These are phyloP conservation scores for Encarsia formosa DNA, from an alignment of 2,888 invertebrate species.

Conservation along the genomic window DNA sequence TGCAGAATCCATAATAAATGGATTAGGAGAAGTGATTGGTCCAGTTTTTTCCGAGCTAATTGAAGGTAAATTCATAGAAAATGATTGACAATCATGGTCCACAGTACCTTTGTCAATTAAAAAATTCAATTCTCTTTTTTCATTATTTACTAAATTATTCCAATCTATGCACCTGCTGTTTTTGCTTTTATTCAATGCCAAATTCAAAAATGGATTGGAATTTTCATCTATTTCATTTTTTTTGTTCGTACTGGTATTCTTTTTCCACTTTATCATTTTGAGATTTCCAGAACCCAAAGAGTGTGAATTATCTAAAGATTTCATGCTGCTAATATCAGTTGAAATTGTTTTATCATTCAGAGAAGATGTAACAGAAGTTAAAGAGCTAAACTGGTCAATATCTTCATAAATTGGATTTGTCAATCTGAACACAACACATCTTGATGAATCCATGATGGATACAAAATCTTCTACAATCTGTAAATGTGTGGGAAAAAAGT, in stretches of 20 bases:
- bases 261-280: constrained; percentile 7
- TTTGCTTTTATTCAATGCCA: constrained; percentile 27
- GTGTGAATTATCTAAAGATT: constrained; percentile 29
- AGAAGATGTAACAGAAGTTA: constrained; percentile 41
- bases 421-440: constrained; percentile 59
- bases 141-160: constrained; percentile 40
- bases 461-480: constrained; percentile 67
- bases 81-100: constrained; percentile 35
- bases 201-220: constrained; percentile 32
- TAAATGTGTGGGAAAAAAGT: constrained; percentile 60
- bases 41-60: constrained; percentile 42
- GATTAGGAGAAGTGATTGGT: constrained; percentile 41
- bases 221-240: constrained; percentile 31
- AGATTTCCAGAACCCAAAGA: constrained; percentile 9
- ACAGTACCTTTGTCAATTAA: constrained; percentile 37
- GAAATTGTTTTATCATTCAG: constrained; percentile 43
- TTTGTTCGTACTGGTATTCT: constrained; percentile 24
- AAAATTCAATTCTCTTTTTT: constrained; percentile 38
- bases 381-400: constrained; percentile 42
- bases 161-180: constrained; percentile 39
- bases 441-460: constrained; percentile 59
- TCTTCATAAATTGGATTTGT: constrained; percentile 47
- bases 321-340: constrained; percentile 35
- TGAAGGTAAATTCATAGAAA: constrained; percentile 42
- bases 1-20: constrained; percentile 43